These are phyloP conservation scores for Chalcosyrphus nemorum DNA, from an alignment of 2,888 invertebrate species.

Conservation along the genomic window DNA sequence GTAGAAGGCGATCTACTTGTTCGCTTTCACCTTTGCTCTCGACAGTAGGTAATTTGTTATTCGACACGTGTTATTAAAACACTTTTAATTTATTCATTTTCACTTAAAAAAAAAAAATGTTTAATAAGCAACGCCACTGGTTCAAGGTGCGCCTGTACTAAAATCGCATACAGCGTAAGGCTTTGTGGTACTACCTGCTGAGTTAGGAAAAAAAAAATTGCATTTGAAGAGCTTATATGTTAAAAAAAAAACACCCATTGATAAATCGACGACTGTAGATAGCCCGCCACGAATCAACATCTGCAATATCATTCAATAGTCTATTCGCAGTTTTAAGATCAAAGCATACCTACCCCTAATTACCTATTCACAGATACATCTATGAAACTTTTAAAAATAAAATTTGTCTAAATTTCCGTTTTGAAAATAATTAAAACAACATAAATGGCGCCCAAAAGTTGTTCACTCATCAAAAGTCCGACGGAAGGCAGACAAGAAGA, in stretches of 20 bases:
- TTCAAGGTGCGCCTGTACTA: background rate
- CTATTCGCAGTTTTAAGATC: background rate
- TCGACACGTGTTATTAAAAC: background rate
- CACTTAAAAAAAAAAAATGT: background rate
- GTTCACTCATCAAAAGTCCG: conserved; percentile 37
- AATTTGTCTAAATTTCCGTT: background rate
- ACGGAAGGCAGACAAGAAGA: background rate
- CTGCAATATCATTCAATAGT: background rate
- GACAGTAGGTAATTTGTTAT: conserved; percentile 10
- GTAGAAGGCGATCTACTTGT: background rate
- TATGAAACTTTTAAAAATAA: background rate
- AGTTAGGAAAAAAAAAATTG: too few relatives aligned
- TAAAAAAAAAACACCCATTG: too few relatives aligned
- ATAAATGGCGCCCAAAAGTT: conserved; percentile 50
- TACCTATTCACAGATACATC: background rate
- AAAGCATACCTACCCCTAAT: too few relatives aligned
- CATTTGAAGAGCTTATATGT: too few relatives aligned
- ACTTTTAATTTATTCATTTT: background rate
- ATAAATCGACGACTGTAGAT: too few relatives aligned
- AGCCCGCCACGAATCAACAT: too few relatives aligned
- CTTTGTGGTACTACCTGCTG: too few relatives aligned
- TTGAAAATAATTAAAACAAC: conserved; percentile 9
- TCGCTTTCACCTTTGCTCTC: conserved; percentile 28
- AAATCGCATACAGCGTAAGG: too few relatives aligned
- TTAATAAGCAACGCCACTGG: background rate